phyloP scores from a whole-genome alignment of 2,888 invertebrate genomes.

The Trichogramma dendrolimi region DNA sequence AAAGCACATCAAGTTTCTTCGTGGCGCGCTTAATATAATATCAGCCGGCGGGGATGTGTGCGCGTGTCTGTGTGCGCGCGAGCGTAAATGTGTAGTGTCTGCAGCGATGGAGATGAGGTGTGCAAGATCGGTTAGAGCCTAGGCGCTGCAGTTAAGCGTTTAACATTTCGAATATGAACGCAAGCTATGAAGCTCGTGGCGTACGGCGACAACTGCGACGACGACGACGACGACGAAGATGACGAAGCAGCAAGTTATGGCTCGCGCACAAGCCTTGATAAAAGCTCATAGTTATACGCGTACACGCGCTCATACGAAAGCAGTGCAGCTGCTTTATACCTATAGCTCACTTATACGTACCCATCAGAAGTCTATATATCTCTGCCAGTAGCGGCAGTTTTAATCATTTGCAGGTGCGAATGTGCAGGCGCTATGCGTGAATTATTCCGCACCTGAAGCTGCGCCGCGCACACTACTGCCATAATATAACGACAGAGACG shows the following conservation, averaged over 20 bases:
- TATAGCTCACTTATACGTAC: too few relatives aligned
- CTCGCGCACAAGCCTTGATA: too few relatives aligned
- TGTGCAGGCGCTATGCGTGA: neutral
- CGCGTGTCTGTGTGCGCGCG: too few relatives aligned
- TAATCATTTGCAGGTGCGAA: constrained; percentile 14
- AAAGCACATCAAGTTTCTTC: constrained; percentile 49
- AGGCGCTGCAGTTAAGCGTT: constrained; percentile 27
- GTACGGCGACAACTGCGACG: too few relatives aligned
- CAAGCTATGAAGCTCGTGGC: neutral
- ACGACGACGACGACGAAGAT: too few relatives aligned
- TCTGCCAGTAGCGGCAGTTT: constrained; percentile 9
- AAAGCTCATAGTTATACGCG: constrained; percentile 12
- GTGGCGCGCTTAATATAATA: constrained; percentile 47
- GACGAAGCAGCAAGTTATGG: too few relatives aligned
- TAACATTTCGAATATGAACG: constrained; percentile 29
- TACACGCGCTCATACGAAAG: constrained; percentile 5
- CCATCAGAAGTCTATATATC: too few relatives aligned
- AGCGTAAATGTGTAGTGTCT: too few relatives aligned
- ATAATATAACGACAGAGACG: too few relatives aligned
- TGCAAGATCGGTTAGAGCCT: constrained; percentile 21
- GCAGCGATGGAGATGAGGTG: constrained; percentile 21
- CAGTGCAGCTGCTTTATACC: too few relatives aligned
- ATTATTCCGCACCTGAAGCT: neutral
- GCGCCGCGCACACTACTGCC: neutral
- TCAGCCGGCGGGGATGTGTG: constrained; percentile 6